Conservation (phyloP, 1,140 invertebrate genomes). For the Drosophila fuyamai region DNA sequence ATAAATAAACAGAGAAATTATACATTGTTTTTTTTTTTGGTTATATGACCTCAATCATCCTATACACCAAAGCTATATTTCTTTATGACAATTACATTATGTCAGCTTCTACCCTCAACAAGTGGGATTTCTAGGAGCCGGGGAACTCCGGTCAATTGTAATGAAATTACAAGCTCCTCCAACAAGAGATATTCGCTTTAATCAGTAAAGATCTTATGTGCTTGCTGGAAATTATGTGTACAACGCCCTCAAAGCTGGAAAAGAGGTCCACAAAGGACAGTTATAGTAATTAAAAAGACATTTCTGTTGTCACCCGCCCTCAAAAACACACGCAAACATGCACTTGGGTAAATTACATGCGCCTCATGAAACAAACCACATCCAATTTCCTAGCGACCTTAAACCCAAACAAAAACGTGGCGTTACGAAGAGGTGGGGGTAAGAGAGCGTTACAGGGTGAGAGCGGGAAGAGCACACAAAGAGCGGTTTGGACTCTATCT, state of each 20-base stretch:
- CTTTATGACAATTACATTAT: not conserved
- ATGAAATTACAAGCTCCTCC: constrained; percentile 17
- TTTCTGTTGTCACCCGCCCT: constrained; percentile 48
- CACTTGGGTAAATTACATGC: constrained; percentile 46
- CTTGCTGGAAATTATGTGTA: constrained; percentile 39
- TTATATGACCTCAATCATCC: too few relatives aligned
- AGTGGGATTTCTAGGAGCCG: constrained; percentile 9
- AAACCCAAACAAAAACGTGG: constrained; percentile 58
- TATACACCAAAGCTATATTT: too few relatives aligned
- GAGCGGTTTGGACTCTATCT: constrained; percentile 3
- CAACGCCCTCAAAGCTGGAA: constrained; percentile 40
- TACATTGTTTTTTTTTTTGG: too few relatives aligned
- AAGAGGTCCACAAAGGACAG: constrained; percentile 43
- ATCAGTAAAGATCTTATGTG: constrained; percentile 59
- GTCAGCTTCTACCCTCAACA: not conserved
- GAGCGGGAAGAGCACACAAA: constrained; percentile 10
- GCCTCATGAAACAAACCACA: constrained; percentile 24
- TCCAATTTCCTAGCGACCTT: constrained; percentile 43
- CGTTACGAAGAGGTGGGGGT: constrained; percentile 4
- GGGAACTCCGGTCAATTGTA: constrained; percentile 30
- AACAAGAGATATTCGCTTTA: constrained; percentile 26
- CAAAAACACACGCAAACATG: constrained; percentile 5
- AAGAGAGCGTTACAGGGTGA: not conserved
- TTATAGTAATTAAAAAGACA: constrained; percentile 68
- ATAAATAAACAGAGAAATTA: too few relatives aligned